Evolutionary conservation across 1,140 invertebrate species (phyloP).

Genomic region (Saccostrea cuccullata): DNA sequence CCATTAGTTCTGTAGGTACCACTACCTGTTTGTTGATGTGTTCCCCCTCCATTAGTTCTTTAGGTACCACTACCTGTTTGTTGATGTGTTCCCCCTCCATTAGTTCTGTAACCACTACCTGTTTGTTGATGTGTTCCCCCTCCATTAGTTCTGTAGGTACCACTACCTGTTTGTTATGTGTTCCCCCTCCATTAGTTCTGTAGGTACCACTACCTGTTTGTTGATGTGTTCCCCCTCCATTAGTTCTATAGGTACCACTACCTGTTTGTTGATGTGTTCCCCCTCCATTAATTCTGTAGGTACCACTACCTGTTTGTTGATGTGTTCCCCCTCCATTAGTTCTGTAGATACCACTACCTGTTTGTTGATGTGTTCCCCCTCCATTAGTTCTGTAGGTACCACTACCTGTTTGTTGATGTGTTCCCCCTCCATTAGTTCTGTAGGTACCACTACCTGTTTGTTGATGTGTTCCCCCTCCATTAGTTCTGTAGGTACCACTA

Average conservation of each 20-base stretch:
- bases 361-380: slow-evolving; percentile 23
- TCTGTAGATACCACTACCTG: background rate
- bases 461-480: slow-evolving; percentile 21
- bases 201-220: background rate
- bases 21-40: slow-evolving; percentile 9
- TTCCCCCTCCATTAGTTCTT: too few species aligned
- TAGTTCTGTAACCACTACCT: background rate
- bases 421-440: too few species aligned
- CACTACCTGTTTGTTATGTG: slow-evolving; percentile 1
- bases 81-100: slow-evolving; percentile 21
- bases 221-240: slow-evolving; percentile 21
- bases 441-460: background rate
- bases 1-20: background rate
- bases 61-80: background rate
- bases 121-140: slow-evolving; percentile 23
- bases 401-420: slow-evolving; percentile 9
- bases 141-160: background rate
- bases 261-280: slow-evolving; percentile 17
- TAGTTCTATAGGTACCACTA: background rate
- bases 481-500: background rate
- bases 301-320: background rate
- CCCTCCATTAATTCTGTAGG: too few species aligned
- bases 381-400: background rate
- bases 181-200: too few species aligned
- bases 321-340: too few species aligned